phyloP scores from a whole-genome alignment of 2,113 vertebrate species.

The Neomonachus schauinslandi region DNA sequence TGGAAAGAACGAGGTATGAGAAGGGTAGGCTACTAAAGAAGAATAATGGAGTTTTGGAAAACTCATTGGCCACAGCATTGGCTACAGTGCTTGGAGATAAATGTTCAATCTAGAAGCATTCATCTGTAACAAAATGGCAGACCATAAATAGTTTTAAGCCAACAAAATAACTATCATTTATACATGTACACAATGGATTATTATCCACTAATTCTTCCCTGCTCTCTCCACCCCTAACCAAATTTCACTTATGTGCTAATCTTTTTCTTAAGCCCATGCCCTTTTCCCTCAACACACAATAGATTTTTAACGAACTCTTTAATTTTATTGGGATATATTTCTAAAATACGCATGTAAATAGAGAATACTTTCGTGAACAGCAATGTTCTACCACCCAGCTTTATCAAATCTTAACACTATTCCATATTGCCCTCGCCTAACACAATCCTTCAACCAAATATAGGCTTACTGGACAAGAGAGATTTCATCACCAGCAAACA shows the following conservation, averaged over 20 bases:
- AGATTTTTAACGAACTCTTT: not conserved
- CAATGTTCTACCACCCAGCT: not conserved
- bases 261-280: not conserved
- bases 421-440: not conserved
- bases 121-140: not conserved
- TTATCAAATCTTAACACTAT: not conserved
- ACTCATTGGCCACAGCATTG: not conserved
- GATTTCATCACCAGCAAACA: not conserved
- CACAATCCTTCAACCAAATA: not conserved
- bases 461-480: not conserved
- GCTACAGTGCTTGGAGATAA: not conserved
- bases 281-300: not conserved
- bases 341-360: not conserved
- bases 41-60: not conserved
- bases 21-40: not conserved
- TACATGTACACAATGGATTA: not conserved
- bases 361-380: not conserved
- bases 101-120: not conserved
- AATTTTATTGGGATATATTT: conserved; percentile 2
- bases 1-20: not conserved
- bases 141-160: not conserved
- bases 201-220: not conserved
- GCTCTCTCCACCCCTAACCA: not conserved
- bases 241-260: not conserved
- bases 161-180: not conserved